Evolutionary conservation across 2,113 vertebrate species (phyloP).

Genomic region (Callithrix jacchus): DNA sequence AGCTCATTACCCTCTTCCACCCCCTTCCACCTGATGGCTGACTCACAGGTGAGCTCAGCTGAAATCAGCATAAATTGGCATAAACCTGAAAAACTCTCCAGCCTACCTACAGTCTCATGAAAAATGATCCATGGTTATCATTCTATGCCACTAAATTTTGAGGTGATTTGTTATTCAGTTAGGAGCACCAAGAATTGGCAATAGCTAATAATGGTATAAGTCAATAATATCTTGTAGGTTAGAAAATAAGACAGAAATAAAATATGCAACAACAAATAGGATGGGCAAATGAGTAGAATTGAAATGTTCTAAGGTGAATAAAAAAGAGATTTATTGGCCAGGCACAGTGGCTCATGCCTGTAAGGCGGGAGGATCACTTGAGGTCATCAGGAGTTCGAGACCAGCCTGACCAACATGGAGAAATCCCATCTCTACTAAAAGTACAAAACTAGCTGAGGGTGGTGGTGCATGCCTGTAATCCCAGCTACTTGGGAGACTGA

Average conservation of each 20-base stretch:
- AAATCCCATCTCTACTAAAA: no score
- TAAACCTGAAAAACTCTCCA: neutral
- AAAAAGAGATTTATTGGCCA: neutral
- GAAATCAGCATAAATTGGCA: neutral
- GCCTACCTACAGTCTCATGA: neutral
- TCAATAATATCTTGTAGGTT: neutral
- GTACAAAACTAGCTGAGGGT: no score
- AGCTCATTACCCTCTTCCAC: neutral
- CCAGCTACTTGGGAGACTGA: no score
- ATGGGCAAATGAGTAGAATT: neutral
- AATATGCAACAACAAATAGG: neutral
- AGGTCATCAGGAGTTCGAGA: no score
- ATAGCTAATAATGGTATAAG: neutral
- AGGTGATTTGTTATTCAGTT: neutral
- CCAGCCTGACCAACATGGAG: no score
- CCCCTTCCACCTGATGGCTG: neutral
- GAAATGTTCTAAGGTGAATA: neutral
- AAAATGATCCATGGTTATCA: neutral
- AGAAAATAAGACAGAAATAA: constrained; percentile 36
- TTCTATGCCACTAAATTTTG: neutral
- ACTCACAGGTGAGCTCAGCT: neutral
- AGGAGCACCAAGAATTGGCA: neutral
- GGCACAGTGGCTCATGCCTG: no score
- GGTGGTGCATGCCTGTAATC: no score
- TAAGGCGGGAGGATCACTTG: no score